Conservation (phyloP, 2,113 vertebrate species). For the Mormoops blainvillei region DNA sequence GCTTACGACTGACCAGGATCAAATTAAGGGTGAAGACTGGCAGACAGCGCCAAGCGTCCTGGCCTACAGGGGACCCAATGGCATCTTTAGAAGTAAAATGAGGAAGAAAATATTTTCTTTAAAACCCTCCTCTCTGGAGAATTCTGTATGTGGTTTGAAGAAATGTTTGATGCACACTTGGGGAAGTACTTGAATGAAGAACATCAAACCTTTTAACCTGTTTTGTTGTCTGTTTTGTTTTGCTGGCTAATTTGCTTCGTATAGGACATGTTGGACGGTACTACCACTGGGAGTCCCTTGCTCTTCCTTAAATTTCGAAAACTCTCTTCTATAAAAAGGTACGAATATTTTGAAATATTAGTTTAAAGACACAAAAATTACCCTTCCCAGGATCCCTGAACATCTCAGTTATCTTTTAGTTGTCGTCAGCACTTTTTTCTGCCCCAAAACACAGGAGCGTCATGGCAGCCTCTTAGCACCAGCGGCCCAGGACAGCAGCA, state of each 20-base stretch:
- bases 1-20: not conserved
- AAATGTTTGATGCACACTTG: not conserved
- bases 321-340: not conserved
- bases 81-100: not conserved
- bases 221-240: not conserved
- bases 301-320: not conserved
- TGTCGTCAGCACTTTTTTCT: not conserved
- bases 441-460: not conserved
- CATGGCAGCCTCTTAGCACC: not conserved
- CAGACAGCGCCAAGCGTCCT: not conserved
- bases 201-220: not conserved
- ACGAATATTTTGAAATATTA: not conserved
- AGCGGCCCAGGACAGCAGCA: not conserved
- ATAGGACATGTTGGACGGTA: not conserved
- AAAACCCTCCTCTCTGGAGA: not conserved
- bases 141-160: not conserved
- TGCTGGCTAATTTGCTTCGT: not conserved
- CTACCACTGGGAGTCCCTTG: not conserved
- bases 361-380: not conserved
- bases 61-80: not conserved
- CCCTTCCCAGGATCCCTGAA: not conserved
- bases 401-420: not conserved
- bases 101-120: not conserved
- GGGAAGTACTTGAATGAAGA: not conserved
- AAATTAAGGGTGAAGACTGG: not conserved